Base-by-base conservation (phyloP, 2,113 vertebrate species). In the Myiozetetes cayanensis region DNA sequence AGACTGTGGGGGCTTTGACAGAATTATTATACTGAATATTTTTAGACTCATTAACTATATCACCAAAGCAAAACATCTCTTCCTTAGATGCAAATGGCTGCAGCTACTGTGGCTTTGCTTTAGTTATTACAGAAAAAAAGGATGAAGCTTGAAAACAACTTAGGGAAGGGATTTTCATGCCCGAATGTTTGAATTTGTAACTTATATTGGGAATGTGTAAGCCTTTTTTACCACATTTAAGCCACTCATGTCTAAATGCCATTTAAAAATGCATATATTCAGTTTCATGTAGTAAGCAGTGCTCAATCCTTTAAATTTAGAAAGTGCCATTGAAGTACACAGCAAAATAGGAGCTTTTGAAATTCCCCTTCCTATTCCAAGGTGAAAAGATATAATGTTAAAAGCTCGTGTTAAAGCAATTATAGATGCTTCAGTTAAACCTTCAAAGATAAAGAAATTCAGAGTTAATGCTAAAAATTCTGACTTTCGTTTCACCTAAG, bases 11-110 rank as follows among this genome's bases (percentile, higher is more conserved):
- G 98, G 98, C 98, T 98, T 98, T 98, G 98, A 98, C 98, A 98
- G 98, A 98, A 98, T 98, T 98, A 98, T 98, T 98, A 98, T 98
- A 98, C 98, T 98, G 98, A 98, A 98, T 98, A 98, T 98, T 98
- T 98, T 98, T 98, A 98, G 98, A 98, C 98, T 98, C 98, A 98
- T 98, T 98, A 98, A 98, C 98, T 98, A 98, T 98, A 98, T 98
- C 98, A 98, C 98, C 97, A 98, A 98, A 98, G 98, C 98, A 98
- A 98, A 98, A 98, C 98, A 98, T 98, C 97, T 98, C 98, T 98
- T 98, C 98, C 97, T 98, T 97, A 97, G 97, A 98, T 98, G 98
- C 98, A 98, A 98, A 98, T 98, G 98, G 97, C 97, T 98, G 97
- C 94, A 98, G 98, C 97, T 96, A 98, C 98, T 98, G 97, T 98